A percentile compares a stretch with the other conserved stretches of the same genome.
Evolutionary conservation across 2,888 invertebrate species (phyloP).

Genomic region (Clitarchus hookeri): DNA sequence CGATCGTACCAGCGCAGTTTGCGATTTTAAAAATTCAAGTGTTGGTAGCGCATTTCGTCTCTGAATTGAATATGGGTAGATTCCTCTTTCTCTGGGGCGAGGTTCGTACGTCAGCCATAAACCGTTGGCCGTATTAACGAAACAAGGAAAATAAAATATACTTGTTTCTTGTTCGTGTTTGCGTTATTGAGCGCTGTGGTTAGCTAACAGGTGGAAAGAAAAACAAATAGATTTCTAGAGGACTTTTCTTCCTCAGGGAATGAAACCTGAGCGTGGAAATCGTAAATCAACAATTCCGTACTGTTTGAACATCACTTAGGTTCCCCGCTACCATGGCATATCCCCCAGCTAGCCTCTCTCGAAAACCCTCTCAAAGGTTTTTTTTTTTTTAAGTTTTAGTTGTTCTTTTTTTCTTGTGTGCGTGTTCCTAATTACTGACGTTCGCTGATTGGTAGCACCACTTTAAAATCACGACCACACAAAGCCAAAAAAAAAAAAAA

Average conservation of each 20-base stretch:
- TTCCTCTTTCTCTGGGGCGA: too few relatives aligned
- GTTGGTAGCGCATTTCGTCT: too few relatives aligned
- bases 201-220: not conserved
- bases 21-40: too few relatives aligned
- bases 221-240: not conserved
- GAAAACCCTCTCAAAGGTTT: not conserved
- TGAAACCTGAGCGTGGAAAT: not conserved
- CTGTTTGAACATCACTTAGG: not conserved
- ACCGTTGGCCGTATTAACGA: too few relatives aligned
- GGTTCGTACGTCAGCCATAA: too few relatives aligned
- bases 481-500: not conserved
- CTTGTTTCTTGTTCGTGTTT: not conserved
- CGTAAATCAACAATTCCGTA: not conserved
- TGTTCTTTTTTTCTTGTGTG: not conserved
- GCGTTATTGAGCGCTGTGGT: not conserved
- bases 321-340: not conserved
- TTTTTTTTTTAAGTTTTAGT: conserved; percentile 11
- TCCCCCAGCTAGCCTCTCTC: not conserved
- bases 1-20: too few relatives aligned
- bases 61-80: too few relatives aligned
- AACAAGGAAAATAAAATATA: too few relatives aligned
- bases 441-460: conserved; percentile 29
- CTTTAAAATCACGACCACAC: conserved; percentile 27
- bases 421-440: conserved; percentile 26
- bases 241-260: not conserved